Evolutionary conservation across 2,888 invertebrate genomes (phyloP), one percentile per base, ranked within the genome.

Genomic region (Parascotia fuliginaria): DNA sequence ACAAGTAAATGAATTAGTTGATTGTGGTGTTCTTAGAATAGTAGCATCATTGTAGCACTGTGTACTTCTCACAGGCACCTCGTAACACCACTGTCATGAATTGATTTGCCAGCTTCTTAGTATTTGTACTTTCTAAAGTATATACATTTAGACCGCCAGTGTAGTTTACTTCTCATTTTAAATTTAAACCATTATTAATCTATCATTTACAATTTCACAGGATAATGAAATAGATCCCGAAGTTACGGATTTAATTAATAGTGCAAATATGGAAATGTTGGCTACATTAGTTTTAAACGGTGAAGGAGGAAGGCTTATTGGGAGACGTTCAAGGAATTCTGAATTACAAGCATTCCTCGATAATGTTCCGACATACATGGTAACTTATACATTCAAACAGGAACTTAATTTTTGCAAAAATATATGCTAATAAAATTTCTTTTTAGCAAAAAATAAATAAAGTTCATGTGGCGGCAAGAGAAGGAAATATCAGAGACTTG

Each of bases 201-300:
- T 32, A 12, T 11, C 0, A 11, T 24, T 43, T 53, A 29, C 44
- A 54, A 60, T 69, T 81, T 66, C 43, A 58, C 85, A 92, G 91
- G 89, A 89, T 55, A 90, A 81, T 70, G 87, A 89, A 82, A 91
- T 94, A 82, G 95, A 95, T 63, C 92, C 93, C 11, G 95, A 95
- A 79, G 93, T 96, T 31, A 92, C 93, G 46, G 92, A 93, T 60
- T 91, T 96, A 63, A 94, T 96, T 42, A 94, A 94, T 68, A 92
- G 93, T 59, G 95, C 97, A 6, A 97, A 97, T 77, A 96, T 98
- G 95, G 98, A 97, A 79, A 96, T 97, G 89, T 89, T 98, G 73
- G 98, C 98, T 16, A 94, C 96, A 42, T 90, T 98, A 70, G 97
- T 98, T 9, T 91, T 98, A 14, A 96, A 96, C 69, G 98, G 98